Evolutionary conservation across 2,888 invertebrate species (phyloP), one percentile per base, ranked within the genome.

Genomic region (Nematopogon swammerdamellus): DNA sequence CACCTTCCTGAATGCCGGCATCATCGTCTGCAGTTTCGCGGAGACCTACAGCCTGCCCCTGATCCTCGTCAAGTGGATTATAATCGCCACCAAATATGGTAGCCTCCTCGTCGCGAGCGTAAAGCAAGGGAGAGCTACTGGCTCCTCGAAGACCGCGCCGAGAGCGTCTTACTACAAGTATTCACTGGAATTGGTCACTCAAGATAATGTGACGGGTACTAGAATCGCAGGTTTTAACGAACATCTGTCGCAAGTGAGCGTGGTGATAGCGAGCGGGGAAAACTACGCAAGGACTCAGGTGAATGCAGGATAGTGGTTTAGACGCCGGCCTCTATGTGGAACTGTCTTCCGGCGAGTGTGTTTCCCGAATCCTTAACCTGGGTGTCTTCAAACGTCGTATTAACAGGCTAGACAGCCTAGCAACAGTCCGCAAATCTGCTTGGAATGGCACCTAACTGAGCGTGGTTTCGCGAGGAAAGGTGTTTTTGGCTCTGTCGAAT

Each of bases 11-110:
- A 64, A 65, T 47, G 54, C 63, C 10, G 57, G 63, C 3, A 59
- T 70, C 16, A 56, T 67, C 19, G 19, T 68, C 5, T 58, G 67
- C 43, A 60, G 64, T 11, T 62, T 68, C 45, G 54, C 70, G 2
- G 70, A 70, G 54, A 61, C 65, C 1, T 67, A 68, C 50, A 53
- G 67, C 50, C 63, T 64, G 30, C 67, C 67, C 2, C 60, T 67
- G 46, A 58, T 63, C 5, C 51, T 71, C 19, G 54, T 70, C 20
- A 69, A 67, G 55, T 69, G 68, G 65, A 60, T 71, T 51, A 54
- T 69, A 19, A 54, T 69, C 2, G 47, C 65, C 4, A 60, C 62
- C 10, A 68, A 64, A 53, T 67, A 63, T 55, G 57, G 63, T 20
- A 59, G 62, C 19, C 19, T 63, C 19, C 18, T 63, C 14, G 50